Conservation (phyloP, 2,888 invertebrate species). For the Bembecia ichneumoniformis region DNA sequence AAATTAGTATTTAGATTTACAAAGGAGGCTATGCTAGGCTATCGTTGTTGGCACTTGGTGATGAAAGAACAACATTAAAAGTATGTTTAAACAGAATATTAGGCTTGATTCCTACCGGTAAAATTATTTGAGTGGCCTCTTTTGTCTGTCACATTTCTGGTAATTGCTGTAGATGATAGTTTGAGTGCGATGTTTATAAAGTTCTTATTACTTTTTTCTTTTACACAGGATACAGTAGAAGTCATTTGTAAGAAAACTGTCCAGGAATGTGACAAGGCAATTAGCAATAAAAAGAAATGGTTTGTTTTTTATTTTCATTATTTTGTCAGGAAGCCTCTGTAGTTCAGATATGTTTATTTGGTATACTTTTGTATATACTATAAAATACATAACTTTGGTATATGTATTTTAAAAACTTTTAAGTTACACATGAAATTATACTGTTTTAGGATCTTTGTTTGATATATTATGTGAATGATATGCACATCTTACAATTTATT, state of each 20-base stretch:
- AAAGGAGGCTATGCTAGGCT: conserved; percentile 27
- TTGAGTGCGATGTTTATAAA: background rate
- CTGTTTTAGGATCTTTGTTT: background rate
- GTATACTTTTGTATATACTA: too few species aligned
- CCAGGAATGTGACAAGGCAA: conserved; percentile 38
- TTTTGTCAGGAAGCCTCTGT: conserved; percentile 36
- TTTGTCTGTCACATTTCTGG: conserved; percentile 18
- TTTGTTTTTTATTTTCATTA: conserved; percentile 36
- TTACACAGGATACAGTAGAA: conserved; percentile 40
- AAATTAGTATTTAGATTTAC: conserved; percentile 1
- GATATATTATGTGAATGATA: background rate
- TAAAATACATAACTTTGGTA: too few species aligned
- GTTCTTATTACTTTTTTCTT: conserved; percentile 10
- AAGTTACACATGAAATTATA: too few species aligned
- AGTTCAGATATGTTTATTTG: too few species aligned
- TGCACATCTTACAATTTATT: background rate
- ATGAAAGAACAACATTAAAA: background rate
- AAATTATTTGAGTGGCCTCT: conserved; percentile 16
- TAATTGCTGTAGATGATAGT: background rate
- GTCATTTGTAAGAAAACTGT: conserved; percentile 36
- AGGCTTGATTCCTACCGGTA: background rate
- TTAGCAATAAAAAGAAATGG: conserved; percentile 42
- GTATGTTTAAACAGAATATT: background rate
- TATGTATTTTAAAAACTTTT: too few species aligned
- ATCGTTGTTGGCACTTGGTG: background rate